Percentiles rank a stretch among this genome's conserved stretches.
Evolutionary conservation across 2,888 invertebrate species (phyloP).

Genomic region (Lingula anatina): DNA sequence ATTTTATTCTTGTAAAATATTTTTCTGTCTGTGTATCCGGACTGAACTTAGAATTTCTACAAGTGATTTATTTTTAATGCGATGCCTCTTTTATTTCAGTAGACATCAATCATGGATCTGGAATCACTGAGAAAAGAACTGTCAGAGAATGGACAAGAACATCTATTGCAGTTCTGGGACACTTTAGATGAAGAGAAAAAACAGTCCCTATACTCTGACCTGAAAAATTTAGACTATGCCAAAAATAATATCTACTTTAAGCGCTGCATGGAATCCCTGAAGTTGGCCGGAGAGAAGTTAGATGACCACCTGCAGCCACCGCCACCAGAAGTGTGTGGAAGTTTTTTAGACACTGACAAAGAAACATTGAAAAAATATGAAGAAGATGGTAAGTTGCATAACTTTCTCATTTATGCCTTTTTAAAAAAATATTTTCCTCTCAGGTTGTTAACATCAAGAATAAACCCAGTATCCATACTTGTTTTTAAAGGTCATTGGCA

Average conservation of each 20-base stretch:
- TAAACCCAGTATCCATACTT: too few species aligned
- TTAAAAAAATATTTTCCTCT: too few species aligned
- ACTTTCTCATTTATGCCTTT: background rate
- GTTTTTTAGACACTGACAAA: conserved; percentile 64
- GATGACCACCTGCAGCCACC: conserved; percentile 81
- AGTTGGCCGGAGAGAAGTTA: conserved; percentile 58
- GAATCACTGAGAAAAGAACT: conserved; percentile 40
- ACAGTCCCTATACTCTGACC: conserved; percentile 56
- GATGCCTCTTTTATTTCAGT: too few species aligned
- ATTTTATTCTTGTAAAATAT: too few species aligned
- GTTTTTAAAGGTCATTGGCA: too few species aligned
- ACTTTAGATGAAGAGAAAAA: conserved; percentile 64
- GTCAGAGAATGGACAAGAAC: conserved; percentile 68
- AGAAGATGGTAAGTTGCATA: conserved; percentile 57
- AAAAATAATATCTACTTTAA: conserved; percentile 69
- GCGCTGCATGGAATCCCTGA: conserved; percentile 22
- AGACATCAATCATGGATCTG: conserved; percentile 28
- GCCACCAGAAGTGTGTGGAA: conserved; percentile 73
- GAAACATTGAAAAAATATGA: conserved; percentile 67
- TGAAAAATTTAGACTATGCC: conserved; percentile 63
- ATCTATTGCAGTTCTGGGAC: conserved; percentile 77
- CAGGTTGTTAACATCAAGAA: too few species aligned
- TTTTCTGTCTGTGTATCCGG: too few species aligned
- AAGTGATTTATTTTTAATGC: too few species aligned
- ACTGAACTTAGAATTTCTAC: too few species aligned